phyloP scores from a whole-genome alignment of 2,888 invertebrate genomes.

The Tiliacea citrago region DNA sequence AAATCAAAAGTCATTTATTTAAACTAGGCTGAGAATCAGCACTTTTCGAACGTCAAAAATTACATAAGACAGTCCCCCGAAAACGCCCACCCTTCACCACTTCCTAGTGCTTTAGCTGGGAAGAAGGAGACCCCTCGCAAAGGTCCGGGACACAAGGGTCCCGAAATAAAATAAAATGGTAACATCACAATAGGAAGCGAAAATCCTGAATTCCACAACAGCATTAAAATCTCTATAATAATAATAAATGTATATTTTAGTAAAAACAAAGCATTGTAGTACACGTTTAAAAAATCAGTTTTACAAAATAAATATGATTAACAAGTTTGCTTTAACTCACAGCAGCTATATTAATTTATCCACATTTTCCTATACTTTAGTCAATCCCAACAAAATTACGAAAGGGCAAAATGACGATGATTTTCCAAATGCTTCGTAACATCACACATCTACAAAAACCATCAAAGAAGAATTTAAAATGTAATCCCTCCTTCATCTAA shows the following conservation, averaged over 20 bases:
- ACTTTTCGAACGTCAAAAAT: too few relatives aligned
- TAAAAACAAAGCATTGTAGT: too few relatives aligned
- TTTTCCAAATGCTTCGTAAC: not conserved
- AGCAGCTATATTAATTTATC: not conserved
- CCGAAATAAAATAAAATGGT: not conserved
- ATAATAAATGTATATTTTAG: too few relatives aligned
- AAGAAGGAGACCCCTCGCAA: too few relatives aligned
- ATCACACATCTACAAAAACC: not conserved
- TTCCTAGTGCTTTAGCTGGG: too few relatives aligned
- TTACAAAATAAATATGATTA: too few relatives aligned
- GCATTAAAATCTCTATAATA: not conserved
- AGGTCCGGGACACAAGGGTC: too few relatives aligned
- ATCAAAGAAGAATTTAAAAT: constrained; percentile 9
- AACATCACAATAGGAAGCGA: not conserved
- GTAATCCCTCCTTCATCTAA: constrained; percentile 4
- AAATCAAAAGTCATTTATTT: too few relatives aligned
- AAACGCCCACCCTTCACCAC: too few relatives aligned
- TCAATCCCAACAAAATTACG: not conserved
- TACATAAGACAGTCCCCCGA: too few relatives aligned
- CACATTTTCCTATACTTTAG: not conserved
- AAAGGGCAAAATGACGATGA: not conserved
- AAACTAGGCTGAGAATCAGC: too few relatives aligned
- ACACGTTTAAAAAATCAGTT: too few relatives aligned
- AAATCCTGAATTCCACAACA: not conserved
- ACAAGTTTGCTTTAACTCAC: not conserved